Base-by-base conservation (phyloP, 2,888 invertebrate genomes). In the Beris morrisii region DNA sequence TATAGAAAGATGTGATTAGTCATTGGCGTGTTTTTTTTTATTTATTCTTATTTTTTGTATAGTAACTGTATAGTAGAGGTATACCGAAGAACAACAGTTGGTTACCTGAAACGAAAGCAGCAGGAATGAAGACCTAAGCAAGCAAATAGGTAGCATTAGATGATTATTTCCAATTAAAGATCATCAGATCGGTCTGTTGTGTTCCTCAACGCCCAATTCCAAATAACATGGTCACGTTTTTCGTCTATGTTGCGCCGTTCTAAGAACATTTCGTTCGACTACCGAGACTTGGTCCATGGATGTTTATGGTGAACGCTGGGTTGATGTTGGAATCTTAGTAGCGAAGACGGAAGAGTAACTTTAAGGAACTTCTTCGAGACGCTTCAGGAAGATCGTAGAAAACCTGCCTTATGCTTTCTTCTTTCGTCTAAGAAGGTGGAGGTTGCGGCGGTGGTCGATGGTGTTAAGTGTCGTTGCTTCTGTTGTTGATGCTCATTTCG, bases 221-320 rank as follows among this genome's bases (percentile, higher is more conserved):
- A 30, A 63, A 63, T 63, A 63, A 63, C 63, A 63, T 63, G 63
- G 53, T 63, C 63, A 63, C 63, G 63, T 63, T 63, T 63, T 63
- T 63, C 44, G 63, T 30, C 63, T 31, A 63, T 48, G 52, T 52
- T 22, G 48, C 48, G 48, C 48, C 22, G 22, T 48, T 48, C 48
- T 48, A 9, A 13, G 48, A 48, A 38, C 38, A 38, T 38, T 38
- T 38, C 9, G 38, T 38, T 38, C 38, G 38, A 38, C 38, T 38
- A 38, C 1, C 38, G 38, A 38, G 38, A 7, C 3, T 7, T 38
- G 38, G 7, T 9, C 38, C 22, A 22, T 22, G 22, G 4, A 38
- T 38, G 38, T 38, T 38, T 5, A 38, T 7, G 38, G 38, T 38
- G 38, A 38, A 38, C 38, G 38, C 38, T 38, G 38, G 9, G 38